Evolutionary conservation across 2,888 invertebrate genomes (phyloP), one percentile per base, ranked within the genome.

Genomic region (Mantis religiosa): DNA sequence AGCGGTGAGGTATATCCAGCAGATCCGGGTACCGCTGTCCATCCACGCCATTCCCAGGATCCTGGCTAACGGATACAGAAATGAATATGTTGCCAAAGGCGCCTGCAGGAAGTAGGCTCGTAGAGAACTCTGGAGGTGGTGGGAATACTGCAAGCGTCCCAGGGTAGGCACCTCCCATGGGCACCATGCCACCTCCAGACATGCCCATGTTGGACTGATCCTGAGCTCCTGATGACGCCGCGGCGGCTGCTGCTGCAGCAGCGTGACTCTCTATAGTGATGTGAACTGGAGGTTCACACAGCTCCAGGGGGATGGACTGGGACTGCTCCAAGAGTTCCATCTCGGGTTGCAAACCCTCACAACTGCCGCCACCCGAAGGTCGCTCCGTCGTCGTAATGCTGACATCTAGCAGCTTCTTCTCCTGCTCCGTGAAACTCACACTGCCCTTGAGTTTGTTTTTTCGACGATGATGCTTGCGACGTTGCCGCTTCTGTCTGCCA

Each of bases 371-470:
- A 93, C 83, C 94, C 93, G 94, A 95, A 88, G 93, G 95, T 9
- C 95, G 93, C 90, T 95, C 95, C 14, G 95, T 95, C 9, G 96
- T 96, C 25, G 96, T 96, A 82, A 96, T 96, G 91, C 97, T 97
- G 28, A 97, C 95, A 91, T 97, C 97, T 90, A 98, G 94, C 89
- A 98, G 94, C 92, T 97, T 97, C 93, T 98, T 97, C 92, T 98
- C 97, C 93, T 98, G 98, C 92, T 98, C 98, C 86, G 97, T 97
- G 92, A 97, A 97, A 92, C 97, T 97, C 1, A 97, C 95, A 93
- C 97, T 97, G 85, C 96, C 95, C 91, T 97, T 97, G 89, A 97
- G 95, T 83, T 96, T 96, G 90, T 96, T 95, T 91, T 95, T 95
- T 87, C 91, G 91, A 88, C 95, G 94, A 86, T 95, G 94, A 1